phyloP scores from a whole-genome alignment of 1,140 invertebrate species.

The Drosophila santomea region DNA sequence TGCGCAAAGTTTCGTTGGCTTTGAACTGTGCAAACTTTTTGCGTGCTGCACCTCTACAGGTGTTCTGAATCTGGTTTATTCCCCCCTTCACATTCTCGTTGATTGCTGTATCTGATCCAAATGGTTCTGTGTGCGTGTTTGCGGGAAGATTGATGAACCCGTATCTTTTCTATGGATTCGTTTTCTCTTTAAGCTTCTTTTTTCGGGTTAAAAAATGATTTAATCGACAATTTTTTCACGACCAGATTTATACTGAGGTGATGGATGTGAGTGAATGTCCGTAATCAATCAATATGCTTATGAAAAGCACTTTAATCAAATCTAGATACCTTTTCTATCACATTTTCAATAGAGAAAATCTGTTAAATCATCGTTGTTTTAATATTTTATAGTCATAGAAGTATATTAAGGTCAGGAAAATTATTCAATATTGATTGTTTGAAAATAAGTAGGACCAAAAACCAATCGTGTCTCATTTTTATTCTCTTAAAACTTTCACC shows the following conservation, averaged over 20 bases:
- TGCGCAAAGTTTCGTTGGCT: slow-evolving; percentile 67
- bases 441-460: too few relatives aligned
- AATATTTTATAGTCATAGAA: background rate
- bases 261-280: slow-evolving; percentile 38
- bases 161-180: slow-evolving; percentile 8
- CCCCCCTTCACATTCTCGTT: slow-evolving; percentile 11
- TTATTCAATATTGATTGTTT: too few relatives aligned
- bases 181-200: slow-evolving; percentile 29
- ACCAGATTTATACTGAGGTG: slow-evolving; percentile 23
- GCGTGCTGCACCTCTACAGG: slow-evolving; percentile 66
- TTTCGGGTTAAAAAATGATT: slow-evolving; percentile 43
- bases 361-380: background rate
- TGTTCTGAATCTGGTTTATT: slow-evolving; percentile 41
- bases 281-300: slow-evolving; percentile 49
- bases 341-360: background rate
- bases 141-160: slow-evolving; percentile 69
- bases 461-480: too few relatives aligned
- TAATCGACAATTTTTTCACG: slow-evolving; percentile 7
- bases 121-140: slow-evolving; percentile 29
- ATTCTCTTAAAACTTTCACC: background rate
- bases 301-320: slow-evolving; percentile 24
- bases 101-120: slow-evolving; percentile 34
- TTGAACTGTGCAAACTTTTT: slow-evolving; percentile 68
- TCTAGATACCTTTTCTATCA: background rate
- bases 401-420: too few relatives aligned